A percentile compares a stretch with the other conserved stretches of the same genome.
phyloP scores from a whole-genome alignment of 2,113 vertebrate genomes.

The Urocolius indicus region DNA sequence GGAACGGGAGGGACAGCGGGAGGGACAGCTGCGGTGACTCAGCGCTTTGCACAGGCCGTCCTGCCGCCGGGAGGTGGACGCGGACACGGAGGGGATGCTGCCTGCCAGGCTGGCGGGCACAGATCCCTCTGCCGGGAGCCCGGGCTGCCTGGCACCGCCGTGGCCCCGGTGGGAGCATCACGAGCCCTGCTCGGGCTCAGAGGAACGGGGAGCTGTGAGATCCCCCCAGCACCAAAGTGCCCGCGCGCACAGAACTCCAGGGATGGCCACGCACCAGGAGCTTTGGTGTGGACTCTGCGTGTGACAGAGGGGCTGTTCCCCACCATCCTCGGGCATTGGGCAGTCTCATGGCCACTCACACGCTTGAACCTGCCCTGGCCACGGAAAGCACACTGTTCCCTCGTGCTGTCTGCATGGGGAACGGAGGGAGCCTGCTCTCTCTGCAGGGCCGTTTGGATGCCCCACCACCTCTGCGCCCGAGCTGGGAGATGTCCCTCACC shows the following conservation, averaged over 20 bases:
- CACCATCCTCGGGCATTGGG: rapidly evolving
- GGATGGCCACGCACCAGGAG: rapidly evolving
- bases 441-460: not conserved
- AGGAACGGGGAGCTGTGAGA: not conserved
- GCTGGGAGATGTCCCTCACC: not conserved
- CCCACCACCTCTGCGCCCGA: not conserved
- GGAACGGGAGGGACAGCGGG: not conserved
- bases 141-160: not conserved
- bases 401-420: not conserved
- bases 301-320: no score
- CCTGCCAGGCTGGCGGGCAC: not conserved
- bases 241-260: rapidly evolving
- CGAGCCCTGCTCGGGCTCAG: not conserved
- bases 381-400: rapidly evolving
- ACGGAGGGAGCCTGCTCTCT: not conserved
- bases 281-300: not conserved
- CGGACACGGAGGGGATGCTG: not conserved
- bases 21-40: constrained; percentile 29
- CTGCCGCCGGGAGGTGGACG: not conserved
- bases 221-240: not conserved
- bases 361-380: no score
- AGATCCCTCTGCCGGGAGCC: not conserved
- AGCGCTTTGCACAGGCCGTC: not conserved
- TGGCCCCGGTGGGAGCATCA: not conserved
- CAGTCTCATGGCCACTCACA: not conserved